Conservation (phyloP, 2,113 vertebrate species). For the Austrofundulus limnaeus region DNA sequence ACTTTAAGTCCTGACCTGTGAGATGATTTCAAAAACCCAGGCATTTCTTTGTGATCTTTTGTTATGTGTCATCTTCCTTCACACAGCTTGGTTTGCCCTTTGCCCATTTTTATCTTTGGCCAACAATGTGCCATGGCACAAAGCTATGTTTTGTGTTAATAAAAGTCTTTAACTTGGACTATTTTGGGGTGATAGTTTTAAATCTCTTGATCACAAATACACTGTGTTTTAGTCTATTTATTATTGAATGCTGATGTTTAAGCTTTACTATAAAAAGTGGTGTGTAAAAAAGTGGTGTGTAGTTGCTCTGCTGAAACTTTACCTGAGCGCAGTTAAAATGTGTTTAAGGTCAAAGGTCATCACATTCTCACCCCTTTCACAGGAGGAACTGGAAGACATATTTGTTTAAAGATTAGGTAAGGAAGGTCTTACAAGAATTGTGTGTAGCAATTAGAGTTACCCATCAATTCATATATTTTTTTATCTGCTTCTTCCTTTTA, state of each 20-base stretch:
- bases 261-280: not conserved
- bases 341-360: no score
- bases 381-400: not conserved
- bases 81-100: not conserved
- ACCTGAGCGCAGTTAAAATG: no score
- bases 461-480: no score
- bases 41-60: constrained; percentile 29
- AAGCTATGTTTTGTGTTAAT: not conserved
- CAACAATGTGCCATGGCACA: not conserved
- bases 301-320: not conserved
- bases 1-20: constrained; percentile 31
- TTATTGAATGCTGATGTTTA: not conserved
- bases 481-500: no score
- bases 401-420: no score
- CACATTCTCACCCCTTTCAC: no score
- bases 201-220: not conserved
- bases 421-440: no score
- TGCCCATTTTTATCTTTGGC: constrained; percentile 3
- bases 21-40: constrained; percentile 42
- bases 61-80: constrained; percentile 33
- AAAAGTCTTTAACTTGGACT: not conserved
- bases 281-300: no score
- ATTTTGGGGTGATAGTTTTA: not conserved
- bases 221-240: not conserved
- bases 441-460: no score